These are phyloP conservation scores for Mirza zaza DNA, from an alignment of 2,113 vertebrate genomes.

Conservation along the genomic window DNA sequence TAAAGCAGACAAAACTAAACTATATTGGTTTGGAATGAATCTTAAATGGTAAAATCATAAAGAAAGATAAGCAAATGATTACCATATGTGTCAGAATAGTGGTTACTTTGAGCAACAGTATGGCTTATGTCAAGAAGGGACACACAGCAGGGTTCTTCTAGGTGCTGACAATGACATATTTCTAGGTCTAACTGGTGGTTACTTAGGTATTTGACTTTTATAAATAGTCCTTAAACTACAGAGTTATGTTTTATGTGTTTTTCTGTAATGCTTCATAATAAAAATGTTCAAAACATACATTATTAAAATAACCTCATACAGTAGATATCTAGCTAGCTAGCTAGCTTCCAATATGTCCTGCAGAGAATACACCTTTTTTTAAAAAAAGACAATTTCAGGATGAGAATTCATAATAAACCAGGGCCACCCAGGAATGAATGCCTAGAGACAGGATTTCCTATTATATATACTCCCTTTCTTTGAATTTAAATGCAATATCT, in stretches of 20 bases:
- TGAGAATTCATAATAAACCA: conserved; percentile 35
- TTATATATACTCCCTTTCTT: neutral
- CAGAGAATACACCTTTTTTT: neutral
- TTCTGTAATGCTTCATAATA: neutral
- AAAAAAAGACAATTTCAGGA: neutral
- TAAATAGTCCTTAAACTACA: conserved; percentile 22
- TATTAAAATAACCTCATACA: conserved; percentile 6
- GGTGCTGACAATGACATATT: neutral
- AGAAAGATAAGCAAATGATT: neutral
- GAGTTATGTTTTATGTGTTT: neutral
- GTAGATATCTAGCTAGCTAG: neutral
- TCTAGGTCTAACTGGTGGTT: neutral
- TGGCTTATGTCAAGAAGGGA: neutral
- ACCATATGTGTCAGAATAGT: neutral
- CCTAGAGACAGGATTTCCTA: neutral
- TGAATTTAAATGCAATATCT: conserved; percentile 21
- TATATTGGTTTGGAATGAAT: conserved; percentile 5
- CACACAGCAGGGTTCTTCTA: neutral
- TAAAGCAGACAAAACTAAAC: conserved; percentile 35
- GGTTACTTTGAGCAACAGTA: neutral
- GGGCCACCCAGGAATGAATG: neutral
- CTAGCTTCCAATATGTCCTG: neutral
- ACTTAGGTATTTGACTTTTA: conserved; percentile 20
- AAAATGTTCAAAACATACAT: neutral
- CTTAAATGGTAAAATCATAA: neutral